Base-by-base conservation (phyloP, 2,888 invertebrate genomes). In the Euclidia mi region DNA sequence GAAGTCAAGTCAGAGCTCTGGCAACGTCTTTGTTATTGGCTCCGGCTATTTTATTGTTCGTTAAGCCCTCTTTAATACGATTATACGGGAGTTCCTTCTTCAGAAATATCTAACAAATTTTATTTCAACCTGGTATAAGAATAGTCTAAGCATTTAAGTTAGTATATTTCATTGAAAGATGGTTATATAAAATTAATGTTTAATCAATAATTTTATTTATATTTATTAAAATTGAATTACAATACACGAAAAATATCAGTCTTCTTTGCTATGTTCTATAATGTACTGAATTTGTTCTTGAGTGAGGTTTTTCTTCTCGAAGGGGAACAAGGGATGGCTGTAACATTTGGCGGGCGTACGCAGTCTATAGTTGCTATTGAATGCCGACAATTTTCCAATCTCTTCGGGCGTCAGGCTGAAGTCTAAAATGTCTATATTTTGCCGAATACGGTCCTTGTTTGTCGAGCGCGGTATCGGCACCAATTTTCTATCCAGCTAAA, bases 381-480 rank as follows among this genome's bases (percentile, higher is more conserved):
- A 96, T 2, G 84, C 77, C 52, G 95, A 95, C 68, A 96, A 71
- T 38, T 94, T 73, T 14, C 84, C 75, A 53, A 95, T 90, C 76
- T 96, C 96, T 4, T 92, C 91, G 0, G 88, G 61, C 7, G 88
- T 85, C 20, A 96, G 86, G 51, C 89, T 78, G 79, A 96, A 96
- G 82, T 96, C 95, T 51, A 95, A 94, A 56, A 96, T 88, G 65
- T 95, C 84, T 40, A 96, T 91, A 74, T 96, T 96, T 74, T 95
- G 89, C 49, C 83, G 81, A 40, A 96, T 95, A 40, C 95, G 93
- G 3, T 87, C 85, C 61, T 91, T 90, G 63, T 95, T 96, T 1
- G 94, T 94, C 0, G 96, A 96, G 63, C 96, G 95, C 0, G 96
- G 96, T 57, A 96, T 95, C 2, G 95, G 95, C 25, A 96, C 88